Percentiles rank a stretch among this genome's conserved stretches.
phyloP scores from a whole-genome alignment of 92 coral and sea anemone genomes.

The Scolanthus callimorphus region DNA sequence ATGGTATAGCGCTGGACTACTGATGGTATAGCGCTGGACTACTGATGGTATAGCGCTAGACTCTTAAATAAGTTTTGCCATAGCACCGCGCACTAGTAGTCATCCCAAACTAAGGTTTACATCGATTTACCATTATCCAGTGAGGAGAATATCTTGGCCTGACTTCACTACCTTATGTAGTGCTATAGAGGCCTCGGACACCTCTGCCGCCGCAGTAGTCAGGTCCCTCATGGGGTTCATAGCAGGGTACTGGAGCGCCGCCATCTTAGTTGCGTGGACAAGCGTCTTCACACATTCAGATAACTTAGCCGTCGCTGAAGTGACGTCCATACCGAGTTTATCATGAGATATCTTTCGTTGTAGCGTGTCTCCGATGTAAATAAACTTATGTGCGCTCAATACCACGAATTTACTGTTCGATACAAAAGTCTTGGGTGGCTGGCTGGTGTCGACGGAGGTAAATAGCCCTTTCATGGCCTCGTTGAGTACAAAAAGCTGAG shows the following conservation, averaged over 20 bases:
- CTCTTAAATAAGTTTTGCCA: too few species aligned
- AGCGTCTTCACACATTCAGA: constrained; percentile 70
- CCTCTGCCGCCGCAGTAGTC: constrained; percentile 74
- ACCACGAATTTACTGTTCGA: constrained; percentile 95
- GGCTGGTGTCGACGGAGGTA: constrained; percentile 64
- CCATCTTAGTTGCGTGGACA: constrained; percentile 77
- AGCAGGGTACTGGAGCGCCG: constrained; percentile 90
- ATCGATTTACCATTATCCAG: too few species aligned
- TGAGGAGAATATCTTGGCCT: too few species aligned
- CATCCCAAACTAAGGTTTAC: too few species aligned
- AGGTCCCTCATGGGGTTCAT: constrained; percentile 74
- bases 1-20: too few species aligned
- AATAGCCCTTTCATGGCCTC: constrained; percentile 90
- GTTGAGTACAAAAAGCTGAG: constrained; percentile 83
- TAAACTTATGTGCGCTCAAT: constrained; percentile 93
- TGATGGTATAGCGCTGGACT: too few species aligned
- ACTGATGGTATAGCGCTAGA: too few species aligned
- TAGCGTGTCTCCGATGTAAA: constrained; percentile 88
- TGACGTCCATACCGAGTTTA: constrained; percentile 45
- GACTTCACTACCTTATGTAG: constrained; percentile 73
- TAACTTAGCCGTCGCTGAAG: constrained; percentile 61
- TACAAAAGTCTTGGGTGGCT: constrained; percentile 89
- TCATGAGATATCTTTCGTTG: constrained; percentile 61
- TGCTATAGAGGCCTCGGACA: constrained; percentile 76
- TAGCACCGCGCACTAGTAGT: too few species aligned